Percentiles rank a stretch among this genome's conserved stretches.
Evolutionary conservation across 1,140 invertebrate species (phyloP).

Genomic region (Bombus ignitus): DNA sequence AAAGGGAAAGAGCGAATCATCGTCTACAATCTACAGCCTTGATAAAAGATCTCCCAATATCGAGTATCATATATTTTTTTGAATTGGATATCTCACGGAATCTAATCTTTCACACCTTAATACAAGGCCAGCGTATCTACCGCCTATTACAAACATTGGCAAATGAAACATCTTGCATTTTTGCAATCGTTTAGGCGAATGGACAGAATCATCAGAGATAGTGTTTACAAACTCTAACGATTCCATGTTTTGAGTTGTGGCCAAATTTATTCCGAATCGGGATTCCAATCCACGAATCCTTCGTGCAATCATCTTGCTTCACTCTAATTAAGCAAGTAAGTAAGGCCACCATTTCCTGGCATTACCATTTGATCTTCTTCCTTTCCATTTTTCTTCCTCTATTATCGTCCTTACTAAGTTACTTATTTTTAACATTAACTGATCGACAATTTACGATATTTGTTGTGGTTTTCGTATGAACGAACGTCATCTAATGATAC

Average conservation of each 20-base stretch:
- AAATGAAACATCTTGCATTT: neutral
- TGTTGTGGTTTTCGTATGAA: too few relatives aligned
- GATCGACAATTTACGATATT: too few relatives aligned
- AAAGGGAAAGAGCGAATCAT: neutral
- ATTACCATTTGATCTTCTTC: neutral
- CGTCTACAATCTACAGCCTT: neutral
- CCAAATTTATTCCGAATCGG: constrained; percentile 13
- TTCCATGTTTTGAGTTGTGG: neutral
- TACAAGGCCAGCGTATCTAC: neutral
- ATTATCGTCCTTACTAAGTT: neutral
- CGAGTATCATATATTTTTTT: neutral
- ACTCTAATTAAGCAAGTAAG: constrained; percentile 6
- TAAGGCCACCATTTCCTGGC: neutral
- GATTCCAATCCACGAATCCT: constrained; percentile 1
- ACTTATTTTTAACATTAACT: too few relatives aligned
- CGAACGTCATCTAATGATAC: too few relatives aligned
- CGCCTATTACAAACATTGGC: neutral
- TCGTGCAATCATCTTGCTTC: neutral
- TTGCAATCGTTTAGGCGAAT: too few relatives aligned
- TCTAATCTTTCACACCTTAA: neutral
- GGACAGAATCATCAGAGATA: constrained; percentile 2
- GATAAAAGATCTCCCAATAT: neutral
- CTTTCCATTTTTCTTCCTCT: neutral
- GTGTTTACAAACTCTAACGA: constrained; percentile 12
- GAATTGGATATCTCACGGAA: neutral